Evolutionary conservation across 2,888 invertebrate genomes (phyloP).

Genomic region (Thereva unica): DNA sequence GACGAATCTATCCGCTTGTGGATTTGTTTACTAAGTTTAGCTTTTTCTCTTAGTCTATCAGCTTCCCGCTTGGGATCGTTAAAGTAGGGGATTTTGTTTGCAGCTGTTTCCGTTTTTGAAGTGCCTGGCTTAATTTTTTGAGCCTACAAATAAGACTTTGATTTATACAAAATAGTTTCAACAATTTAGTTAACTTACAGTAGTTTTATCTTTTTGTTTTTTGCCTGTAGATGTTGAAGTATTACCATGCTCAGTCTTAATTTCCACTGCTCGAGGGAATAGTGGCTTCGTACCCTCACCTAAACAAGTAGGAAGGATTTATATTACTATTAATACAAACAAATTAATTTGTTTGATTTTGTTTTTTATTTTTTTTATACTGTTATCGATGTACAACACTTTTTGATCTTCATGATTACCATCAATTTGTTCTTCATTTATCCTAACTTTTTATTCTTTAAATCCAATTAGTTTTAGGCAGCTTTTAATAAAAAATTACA

Average conservation of each 20-base stretch:
- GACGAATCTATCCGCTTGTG: background rate
- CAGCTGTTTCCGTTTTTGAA: slow-evolving; percentile 32
- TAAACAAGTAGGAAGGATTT: slow-evolving; percentile 27
- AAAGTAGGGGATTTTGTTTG: slow-evolving; percentile 45
- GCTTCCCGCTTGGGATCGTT: slow-evolving; percentile 45
- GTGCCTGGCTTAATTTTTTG: slow-evolving; percentile 8
- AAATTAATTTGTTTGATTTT: too few relatives aligned
- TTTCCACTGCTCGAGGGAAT: slow-evolving; percentile 44
- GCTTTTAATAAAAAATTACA: too few relatives aligned
- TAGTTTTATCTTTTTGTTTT: background rate
- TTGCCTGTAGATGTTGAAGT: slow-evolving; percentile 2
- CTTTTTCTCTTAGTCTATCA: slow-evolving; percentile 42
- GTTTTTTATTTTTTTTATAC: too few relatives aligned
- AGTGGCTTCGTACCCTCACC: slow-evolving; percentile 46
- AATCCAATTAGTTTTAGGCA: too few relatives aligned
- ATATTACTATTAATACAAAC: too few relatives aligned
- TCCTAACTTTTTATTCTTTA: too few relatives aligned
- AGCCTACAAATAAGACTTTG: background rate
- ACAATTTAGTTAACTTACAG: background rate
- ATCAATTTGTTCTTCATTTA: too few relatives aligned
- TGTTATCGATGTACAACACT: too few relatives aligned
- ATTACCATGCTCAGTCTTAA: background rate
- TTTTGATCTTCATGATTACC: too few relatives aligned
- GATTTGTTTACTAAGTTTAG: background rate
- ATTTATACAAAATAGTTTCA: slow-evolving; percentile 1